Conservation (phyloP, 2,888 invertebrate species). For the Lithophane ornitopus region DNA sequence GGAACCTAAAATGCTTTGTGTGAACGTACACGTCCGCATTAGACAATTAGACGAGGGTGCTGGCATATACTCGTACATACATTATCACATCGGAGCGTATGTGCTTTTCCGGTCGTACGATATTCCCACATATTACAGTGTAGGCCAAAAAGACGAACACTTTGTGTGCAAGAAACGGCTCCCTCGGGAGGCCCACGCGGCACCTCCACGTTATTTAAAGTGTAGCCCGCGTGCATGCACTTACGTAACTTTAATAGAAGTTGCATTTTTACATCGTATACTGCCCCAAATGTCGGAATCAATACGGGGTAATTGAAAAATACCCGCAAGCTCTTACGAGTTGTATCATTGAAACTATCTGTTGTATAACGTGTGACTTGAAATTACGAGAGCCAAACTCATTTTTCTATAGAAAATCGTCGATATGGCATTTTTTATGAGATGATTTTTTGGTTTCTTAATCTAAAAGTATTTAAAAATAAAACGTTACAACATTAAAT, state of each 20-base stretch:
- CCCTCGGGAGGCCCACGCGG: conserved; percentile 63
- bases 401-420: background rate
- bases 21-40: conserved; percentile 38
- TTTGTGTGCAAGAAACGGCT: conserved; percentile 66
- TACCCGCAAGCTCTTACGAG: background rate
- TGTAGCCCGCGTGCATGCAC: conserved; percentile 42
- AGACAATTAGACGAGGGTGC: conserved; percentile 56
- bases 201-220: conserved; percentile 63
- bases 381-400: background rate
- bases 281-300: conserved; percentile 28
- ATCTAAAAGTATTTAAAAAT: background rate
- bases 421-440: too few species aligned
- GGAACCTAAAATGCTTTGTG: conserved; percentile 57
- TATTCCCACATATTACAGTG: conserved; percentile 51
- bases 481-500: background rate
- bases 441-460: background rate
- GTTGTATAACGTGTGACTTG: background rate
- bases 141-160: conserved; percentile 64
- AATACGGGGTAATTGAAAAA: conserved; percentile 23
- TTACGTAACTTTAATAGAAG: conserved; percentile 22
- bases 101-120: conserved; percentile 54
- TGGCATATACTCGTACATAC: conserved; percentile 21
- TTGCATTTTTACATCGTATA: conserved; percentile 29
- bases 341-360: conserved; percentile 19
- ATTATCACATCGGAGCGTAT: conserved; percentile 47